Evolutionary conservation across 2,888 invertebrate species (phyloP), one percentile per base, ranked within the genome.

Genomic region (Molorchus minor): DNA sequence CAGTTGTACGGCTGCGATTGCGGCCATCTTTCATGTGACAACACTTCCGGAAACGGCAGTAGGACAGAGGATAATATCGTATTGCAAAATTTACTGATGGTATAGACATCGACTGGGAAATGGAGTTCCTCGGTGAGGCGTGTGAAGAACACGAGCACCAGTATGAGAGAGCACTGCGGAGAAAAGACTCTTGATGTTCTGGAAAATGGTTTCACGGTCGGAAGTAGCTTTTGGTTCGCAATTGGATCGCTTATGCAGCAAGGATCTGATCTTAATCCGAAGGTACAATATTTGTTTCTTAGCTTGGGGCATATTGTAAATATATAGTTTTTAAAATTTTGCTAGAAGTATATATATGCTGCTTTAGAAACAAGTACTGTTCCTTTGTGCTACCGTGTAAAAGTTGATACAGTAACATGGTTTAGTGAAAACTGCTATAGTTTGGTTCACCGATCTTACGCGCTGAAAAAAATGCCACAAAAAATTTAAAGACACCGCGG

Each of bases 211-310:
- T 95, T 94, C 81, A 91, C 89, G 56, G 81, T 94, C 62, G 87
- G 89, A 71, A 93, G 98, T 83, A 93, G 94, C 70, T 93, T 98
- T 82, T 97, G 96, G 96, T 97, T 97, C 83, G 93, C 94, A 68
- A 94, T 96, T 38, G 97, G 97, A 20, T 96, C 96, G 19, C 89
- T 98, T 73, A 88, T 98, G 85, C 92, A 96, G 75, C 96, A 96
- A 81, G 96, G 94, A 64, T 93, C 93, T 61, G 94, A 93, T 62
- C 83, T 94, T 67, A 94, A 95, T 82, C 97, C 97, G 44, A 96
- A 91, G 92, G 94, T 94, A 85, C 41, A 41, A 40, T 41, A 49
- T 49, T 49, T 49, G 49, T 49, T 49, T 49, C 49, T 49, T 21
- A 25, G 25, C 25, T 25, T 25, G 16, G n/a, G 2, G 12, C 19